A percentile compares a stretch with the other conserved stretches of the same genome.
Evolutionary conservation across 2,888 invertebrate species (phyloP).

Genomic region (Platycnemis pennipes): DNA sequence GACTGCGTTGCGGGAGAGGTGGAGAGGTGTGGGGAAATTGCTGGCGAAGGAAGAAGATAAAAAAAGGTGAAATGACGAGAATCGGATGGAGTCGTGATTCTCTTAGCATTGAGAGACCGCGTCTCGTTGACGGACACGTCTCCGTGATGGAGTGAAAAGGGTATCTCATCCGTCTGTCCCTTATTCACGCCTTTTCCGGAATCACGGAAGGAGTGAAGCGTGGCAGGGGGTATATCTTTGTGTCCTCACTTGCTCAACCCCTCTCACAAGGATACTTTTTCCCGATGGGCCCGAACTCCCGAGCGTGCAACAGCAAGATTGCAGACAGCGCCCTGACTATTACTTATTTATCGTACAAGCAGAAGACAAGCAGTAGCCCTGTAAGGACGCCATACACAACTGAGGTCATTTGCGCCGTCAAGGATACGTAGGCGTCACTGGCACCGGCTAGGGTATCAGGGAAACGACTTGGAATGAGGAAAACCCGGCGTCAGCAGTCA

Average conservation of each 20-base stretch:
- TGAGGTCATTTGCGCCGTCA: too few relatives aligned
- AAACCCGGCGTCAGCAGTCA: too few relatives aligned
- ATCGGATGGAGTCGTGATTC: constrained; percentile 25
- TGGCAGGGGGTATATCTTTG: neutral
- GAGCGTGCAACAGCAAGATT: neutral
- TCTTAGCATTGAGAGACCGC: constrained; percentile 6
- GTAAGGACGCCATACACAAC: too few relatives aligned
- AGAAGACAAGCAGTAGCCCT: too few relatives aligned
- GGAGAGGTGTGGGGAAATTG: neutral
- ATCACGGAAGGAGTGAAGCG: neutral
- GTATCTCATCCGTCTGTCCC: too few relatives aligned
- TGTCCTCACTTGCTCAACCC: neutral
- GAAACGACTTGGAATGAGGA: too few relatives aligned
- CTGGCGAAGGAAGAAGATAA: neutral
- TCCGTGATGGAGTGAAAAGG: constrained; percentile 39
- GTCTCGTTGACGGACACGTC: neutral
- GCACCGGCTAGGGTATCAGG: too few relatives aligned
- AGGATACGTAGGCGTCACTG: too few relatives aligned
- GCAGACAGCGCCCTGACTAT: neutral
- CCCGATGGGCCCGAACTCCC: neutral
- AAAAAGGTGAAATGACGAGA: neutral
- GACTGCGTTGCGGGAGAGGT: neutral
- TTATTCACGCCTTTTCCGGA: constrained; percentile 5
- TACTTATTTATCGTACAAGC: neutral
- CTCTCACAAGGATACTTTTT: neutral